Evolutionary conservation across 2,797 vertebrate species (phyloP), one percentile per base, ranked within the genome.

Genomic region (Eleutherodactylus coqui): DNA sequence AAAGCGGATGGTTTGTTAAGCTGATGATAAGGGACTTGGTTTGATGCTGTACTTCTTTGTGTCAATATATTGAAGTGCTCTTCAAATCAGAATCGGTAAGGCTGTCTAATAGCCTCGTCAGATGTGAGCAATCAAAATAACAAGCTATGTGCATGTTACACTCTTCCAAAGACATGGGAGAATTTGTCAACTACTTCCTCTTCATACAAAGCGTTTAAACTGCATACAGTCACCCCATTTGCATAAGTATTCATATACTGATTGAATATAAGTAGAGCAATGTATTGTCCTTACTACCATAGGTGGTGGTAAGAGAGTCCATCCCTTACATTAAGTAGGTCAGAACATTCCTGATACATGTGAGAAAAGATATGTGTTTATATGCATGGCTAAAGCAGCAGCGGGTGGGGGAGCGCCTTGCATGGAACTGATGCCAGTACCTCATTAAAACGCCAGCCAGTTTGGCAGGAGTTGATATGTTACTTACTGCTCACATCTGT

Each of bases 381-480:
- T 49, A 88, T 91, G 91, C 90, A 89, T 91, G 90, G 90, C 88
- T 90, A 89, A 90, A 87, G 88, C 89, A 91, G 58, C 89, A 90
- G 90, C 88, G 85, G 89, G 86, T n/a, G n/a, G 79, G 91, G 83
- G 85, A 92, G 89, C 88, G 92, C 89, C 89, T 89, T 90, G 89
- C 88, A 87, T 89, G 58, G 81, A 90, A 92, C n/a, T 85, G 88
- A 90, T 85, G 76, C 88, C 83, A 89, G 86, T 14, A 84, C 90
- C 91, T 94, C 92, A 91, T 94, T 93, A 93, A 93, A 93, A 92
- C 76, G 84, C 88, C 75, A 91, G 92, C 80, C 89, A 88, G 89
- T 92, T 91, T 90, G 92, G 90, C 91, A 92, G 92, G 87, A 90
- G 89, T 85, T 92, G 91, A 92, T 80, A 69, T 89, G 91, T 89